Percentiles rank a stretch among this genome's conserved stretches.
Evolutionary conservation across 2,888 invertebrate species (phyloP).

Genomic region (Ochlodes sylvanus): DNA sequence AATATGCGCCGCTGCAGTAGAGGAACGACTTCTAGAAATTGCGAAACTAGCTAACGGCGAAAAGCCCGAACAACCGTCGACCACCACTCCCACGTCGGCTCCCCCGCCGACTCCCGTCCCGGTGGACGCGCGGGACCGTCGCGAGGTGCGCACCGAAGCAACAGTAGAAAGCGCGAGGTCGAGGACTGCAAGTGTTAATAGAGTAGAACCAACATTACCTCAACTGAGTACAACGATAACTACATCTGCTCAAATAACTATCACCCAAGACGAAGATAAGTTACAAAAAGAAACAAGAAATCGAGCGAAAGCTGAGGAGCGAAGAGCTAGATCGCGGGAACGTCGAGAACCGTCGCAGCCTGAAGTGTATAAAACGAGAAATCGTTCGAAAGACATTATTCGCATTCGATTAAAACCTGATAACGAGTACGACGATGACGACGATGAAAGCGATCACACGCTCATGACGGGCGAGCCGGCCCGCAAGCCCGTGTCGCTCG

Average conservation of each 20-base stretch:
- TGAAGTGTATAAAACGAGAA: constrained; percentile 64
- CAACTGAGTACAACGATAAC: constrained; percentile 37
- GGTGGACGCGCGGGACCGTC: constrained; percentile 64
- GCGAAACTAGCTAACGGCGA: constrained; percentile 54
- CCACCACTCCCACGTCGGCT: constrained; percentile 35
- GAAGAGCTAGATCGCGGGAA: constrained; percentile 63
- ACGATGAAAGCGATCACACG: constrained; percentile 58
- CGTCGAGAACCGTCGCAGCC: constrained; percentile 60
- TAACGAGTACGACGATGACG: constrained; percentile 87
- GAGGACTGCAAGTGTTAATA: constrained; percentile 44
- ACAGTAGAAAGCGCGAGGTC: constrained; percentile 59
- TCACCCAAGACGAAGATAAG: constrained; percentile 58
- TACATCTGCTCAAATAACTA: constrained; percentile 42
- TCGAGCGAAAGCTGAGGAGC: constrained; percentile 62
- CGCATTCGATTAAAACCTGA: constrained; percentile 91
- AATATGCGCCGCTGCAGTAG: constrained; percentile 76
- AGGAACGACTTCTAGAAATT: constrained; percentile 73
- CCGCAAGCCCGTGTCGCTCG: constrained; percentile 86
- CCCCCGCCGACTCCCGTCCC: constrained; percentile 41
- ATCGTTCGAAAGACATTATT: constrained; percentile 74
- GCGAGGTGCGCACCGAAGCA: constrained; percentile 71
- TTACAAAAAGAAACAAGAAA: constrained; percentile 64
- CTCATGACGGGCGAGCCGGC: constrained; percentile 56
- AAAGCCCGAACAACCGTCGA: constrained; percentile 35
- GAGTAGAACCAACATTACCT: constrained; percentile 45